Evolutionary conservation across 2,888 invertebrate species (phyloP).

Genomic region (Cataglyphis rosenhaueri): DNA sequence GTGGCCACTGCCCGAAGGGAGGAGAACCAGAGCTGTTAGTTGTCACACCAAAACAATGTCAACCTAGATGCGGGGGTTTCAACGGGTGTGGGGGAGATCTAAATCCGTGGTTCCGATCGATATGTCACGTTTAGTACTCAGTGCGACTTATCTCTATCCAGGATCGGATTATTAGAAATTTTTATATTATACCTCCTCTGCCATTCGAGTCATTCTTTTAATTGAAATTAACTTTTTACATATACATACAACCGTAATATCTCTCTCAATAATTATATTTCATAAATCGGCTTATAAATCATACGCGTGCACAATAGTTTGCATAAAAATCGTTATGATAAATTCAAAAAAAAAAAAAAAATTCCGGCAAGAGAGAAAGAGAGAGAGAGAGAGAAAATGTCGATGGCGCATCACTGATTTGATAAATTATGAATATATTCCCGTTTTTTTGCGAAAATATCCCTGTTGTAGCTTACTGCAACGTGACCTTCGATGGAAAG

Average conservation of each 20-base stretch:
- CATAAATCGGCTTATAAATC: neutral
- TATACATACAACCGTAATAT: neutral
- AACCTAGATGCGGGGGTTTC: conserved; percentile 79
- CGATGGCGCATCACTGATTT: neutral
- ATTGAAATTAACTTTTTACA: neutral
- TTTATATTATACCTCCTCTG: neutral
- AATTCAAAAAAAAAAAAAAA: neutral
- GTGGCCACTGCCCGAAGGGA: conserved; percentile 95
- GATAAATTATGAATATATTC: neutral
- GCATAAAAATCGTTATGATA: neutral
- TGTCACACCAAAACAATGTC: conserved; percentile 80
- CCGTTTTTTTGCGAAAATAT: neutral
- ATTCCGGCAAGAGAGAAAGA: neutral
- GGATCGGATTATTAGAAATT: neutral
- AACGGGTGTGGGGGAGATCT: conserved; percentile 62
- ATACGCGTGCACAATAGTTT: neutral
- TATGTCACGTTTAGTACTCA: conserved; percentile 54
- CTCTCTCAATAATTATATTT: neutral
- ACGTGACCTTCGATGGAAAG: conserved; percentile 68
- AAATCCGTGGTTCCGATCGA: conserved; percentile 70
- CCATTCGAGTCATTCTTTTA: neutral
- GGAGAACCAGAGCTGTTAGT: conserved; percentile 87
- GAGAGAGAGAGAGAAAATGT: neutral
- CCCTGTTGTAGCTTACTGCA: conserved; percentile 13
- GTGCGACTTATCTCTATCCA: conserved; percentile 22